These are phyloP conservation scores for Digitonthophagus gazella DNA, from an alignment of 2,888 invertebrate species.

Conservation along the genomic window DNA sequence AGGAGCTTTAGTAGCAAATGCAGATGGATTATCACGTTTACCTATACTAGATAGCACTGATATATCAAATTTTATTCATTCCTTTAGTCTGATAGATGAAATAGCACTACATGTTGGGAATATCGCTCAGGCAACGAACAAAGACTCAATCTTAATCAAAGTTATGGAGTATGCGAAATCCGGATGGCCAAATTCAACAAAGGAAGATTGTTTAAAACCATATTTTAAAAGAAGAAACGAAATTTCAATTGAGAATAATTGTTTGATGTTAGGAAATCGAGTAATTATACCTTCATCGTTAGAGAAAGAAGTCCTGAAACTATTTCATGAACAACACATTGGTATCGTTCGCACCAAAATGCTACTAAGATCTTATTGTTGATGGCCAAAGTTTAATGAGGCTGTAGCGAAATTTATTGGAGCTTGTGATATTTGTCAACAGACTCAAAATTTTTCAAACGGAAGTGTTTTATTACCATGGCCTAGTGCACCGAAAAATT, in stretches of 20 bases:
- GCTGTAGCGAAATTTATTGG: conserved; percentile 18
- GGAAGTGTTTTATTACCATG: background rate
- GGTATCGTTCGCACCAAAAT: conserved; percentile 18
- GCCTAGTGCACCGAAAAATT: background rate
- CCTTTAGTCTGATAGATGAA: conserved; percentile 14
- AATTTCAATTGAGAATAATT: background rate
- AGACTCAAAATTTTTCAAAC: conserved; percentile 1
- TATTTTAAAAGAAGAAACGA: conserved; percentile 6
- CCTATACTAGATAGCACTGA: conserved; percentile 4
- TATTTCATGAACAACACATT: conserved; percentile 20
- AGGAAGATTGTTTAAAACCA: conserved; percentile 1
- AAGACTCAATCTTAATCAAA: background rate
- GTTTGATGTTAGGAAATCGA: conserved; percentile 13
- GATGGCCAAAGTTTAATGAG: conserved; percentile 5
- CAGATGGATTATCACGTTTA: conserved; percentile 16
- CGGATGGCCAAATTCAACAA: background rate
- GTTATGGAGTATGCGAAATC: background rate
- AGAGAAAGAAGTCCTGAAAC: conserved; percentile 7
- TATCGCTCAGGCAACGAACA: conserved; percentile 7
- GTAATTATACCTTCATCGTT: conserved; percentile 19
- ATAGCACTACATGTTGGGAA: background rate
- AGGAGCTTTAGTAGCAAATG: conserved; percentile 1
- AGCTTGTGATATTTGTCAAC: conserved; percentile 19
- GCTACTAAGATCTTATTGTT: conserved; percentile 6
- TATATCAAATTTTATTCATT: background rate